Evolutionary conservation across 2,888 invertebrate species (phyloP).

Genomic region (Hirtodrosophila duncani): DNA sequence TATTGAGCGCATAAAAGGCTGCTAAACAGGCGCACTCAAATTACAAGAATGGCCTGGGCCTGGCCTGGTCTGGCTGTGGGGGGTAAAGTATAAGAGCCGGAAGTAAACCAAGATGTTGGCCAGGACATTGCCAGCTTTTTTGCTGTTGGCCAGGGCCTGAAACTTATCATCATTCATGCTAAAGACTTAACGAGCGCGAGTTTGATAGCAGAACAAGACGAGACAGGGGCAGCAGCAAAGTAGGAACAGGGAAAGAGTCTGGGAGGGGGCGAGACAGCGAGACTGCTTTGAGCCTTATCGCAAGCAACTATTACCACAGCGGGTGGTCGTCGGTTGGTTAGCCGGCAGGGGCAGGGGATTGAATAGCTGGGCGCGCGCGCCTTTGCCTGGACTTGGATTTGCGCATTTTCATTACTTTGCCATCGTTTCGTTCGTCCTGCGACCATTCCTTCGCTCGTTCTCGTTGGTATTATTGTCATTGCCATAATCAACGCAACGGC

Average conservation of each 20-base stretch:
- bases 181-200: conserved; percentile 69
- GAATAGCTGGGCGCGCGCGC: conserved; percentile 15
- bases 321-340: conserved; percentile 9
- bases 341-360: background rate
- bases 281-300: conserved; percentile 48
- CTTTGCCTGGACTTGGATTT: conserved; percentile 46
- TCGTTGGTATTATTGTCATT: conserved; percentile 61
- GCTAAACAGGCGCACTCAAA: conserved; percentile 52
- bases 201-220: conserved; percentile 1
- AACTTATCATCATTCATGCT: conserved; percentile 72
- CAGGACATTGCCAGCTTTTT: conserved; percentile 13
- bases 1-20: conserved; percentile 60
- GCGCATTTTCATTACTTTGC: conserved; percentile 60
- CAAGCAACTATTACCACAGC: conserved; percentile 54
- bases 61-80: background rate
- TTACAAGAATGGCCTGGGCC: conserved; percentile 19
- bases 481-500: conserved; percentile 46
- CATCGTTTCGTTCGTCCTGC: conserved; percentile 13
- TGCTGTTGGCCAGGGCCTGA: conserved; percentile 31
- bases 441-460: conserved; percentile 16
- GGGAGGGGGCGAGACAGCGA: background rate
- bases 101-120: conserved; percentile 49
- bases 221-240: conserved; percentile 4
- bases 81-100: conserved; percentile 16
- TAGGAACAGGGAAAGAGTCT: background rate